phyloP scores from a whole-genome alignment of 2,888 invertebrate species.

The Panorpa germanica region DNA sequence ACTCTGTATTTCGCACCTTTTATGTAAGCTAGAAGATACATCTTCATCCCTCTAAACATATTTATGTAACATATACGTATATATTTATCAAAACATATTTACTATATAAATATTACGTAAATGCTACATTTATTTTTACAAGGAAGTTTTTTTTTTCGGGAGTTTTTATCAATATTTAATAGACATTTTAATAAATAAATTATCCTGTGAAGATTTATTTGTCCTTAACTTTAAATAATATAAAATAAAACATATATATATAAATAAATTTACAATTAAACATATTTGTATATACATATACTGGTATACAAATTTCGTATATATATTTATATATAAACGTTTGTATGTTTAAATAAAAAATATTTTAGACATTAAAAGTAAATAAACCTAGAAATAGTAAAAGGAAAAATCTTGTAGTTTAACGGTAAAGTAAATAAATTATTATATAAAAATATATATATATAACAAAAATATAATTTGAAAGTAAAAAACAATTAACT shows the following conservation, averaged over 20 bases:
- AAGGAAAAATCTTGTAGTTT: too few relatives aligned
- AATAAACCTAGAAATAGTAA: conserved; percentile 5
- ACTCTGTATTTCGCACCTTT: too few relatives aligned
- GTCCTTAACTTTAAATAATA: too few relatives aligned
- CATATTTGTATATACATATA: conserved; percentile 12
- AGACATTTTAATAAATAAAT: conserved; percentile 9
- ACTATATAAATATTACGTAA: conserved; percentile 9
- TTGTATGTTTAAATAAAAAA: conserved; percentile 6
- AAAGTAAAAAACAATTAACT: too few relatives aligned
- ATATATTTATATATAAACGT: conserved; percentile 5
- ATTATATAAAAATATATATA: too few relatives aligned
- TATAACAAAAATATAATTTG: too few relatives aligned
- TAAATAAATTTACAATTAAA: conserved; percentile 13
- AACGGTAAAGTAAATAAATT: too few relatives aligned
- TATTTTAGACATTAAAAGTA: conserved; percentile 6
- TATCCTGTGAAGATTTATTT: conserved; percentile 9
- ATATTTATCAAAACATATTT: too few relatives aligned
- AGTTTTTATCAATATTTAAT: conserved; percentile 13
- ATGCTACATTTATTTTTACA: conserved; percentile 10
- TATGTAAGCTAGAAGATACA: too few relatives aligned
- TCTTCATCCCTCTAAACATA: too few relatives aligned
- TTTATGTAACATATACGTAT: too few relatives aligned
- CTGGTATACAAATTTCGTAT: conserved; percentile 1
- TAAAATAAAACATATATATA: conserved; percentile 13
- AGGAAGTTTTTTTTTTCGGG: conserved; percentile 14